A percentile compares a stretch with the other conserved stretches of the same genome.
Conservation (phyloP, 2,888 invertebrate species). For the Aquatica leii region DNA sequence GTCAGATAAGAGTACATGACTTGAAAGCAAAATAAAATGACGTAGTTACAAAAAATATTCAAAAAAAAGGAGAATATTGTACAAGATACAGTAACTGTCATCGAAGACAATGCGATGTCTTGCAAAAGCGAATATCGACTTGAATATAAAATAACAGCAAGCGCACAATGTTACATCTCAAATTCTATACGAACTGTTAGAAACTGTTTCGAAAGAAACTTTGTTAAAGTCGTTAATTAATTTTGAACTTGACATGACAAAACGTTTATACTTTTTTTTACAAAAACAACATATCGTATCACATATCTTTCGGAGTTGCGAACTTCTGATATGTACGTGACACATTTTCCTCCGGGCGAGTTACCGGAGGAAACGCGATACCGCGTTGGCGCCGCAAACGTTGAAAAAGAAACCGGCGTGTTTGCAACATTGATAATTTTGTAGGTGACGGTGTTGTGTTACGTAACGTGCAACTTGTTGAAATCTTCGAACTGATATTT, state of each 20-base stretch:
- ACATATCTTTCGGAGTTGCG: conserved; percentile 37
- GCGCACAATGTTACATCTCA: neutral
- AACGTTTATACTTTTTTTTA: conserved; percentile 21
- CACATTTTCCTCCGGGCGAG: conserved; percentile 43
- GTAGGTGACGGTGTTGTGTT: conserved; percentile 30
- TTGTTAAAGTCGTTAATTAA: conserved; percentile 18
- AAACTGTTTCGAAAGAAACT: neutral
- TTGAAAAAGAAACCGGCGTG: conserved; percentile 38
- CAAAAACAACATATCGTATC: conserved; percentile 35
- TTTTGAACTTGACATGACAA: conserved; percentile 24
- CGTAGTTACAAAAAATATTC: neutral
- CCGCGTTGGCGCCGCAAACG: conserved; percentile 33
- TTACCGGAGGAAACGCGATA: conserved; percentile 36
- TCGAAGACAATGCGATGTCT: neutral
- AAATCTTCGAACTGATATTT: conserved; percentile 25
- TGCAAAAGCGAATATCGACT: neutral
- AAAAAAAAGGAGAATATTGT: conserved; percentile 6
- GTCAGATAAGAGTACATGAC: conserved; percentile 12
- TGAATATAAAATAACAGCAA: conserved; percentile 1
- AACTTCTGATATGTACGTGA: conserved; percentile 48
- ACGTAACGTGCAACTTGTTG: conserved; percentile 36
- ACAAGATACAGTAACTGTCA: neutral
- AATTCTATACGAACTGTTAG: neutral
- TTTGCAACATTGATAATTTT: conserved; percentile 42
- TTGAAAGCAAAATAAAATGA: neutral